Percentiles rank a stretch among this genome's conserved stretches.
phyloP scores from a whole-genome alignment of 2,797 vertebrate genomes.

The Danio kyathit region DNA sequence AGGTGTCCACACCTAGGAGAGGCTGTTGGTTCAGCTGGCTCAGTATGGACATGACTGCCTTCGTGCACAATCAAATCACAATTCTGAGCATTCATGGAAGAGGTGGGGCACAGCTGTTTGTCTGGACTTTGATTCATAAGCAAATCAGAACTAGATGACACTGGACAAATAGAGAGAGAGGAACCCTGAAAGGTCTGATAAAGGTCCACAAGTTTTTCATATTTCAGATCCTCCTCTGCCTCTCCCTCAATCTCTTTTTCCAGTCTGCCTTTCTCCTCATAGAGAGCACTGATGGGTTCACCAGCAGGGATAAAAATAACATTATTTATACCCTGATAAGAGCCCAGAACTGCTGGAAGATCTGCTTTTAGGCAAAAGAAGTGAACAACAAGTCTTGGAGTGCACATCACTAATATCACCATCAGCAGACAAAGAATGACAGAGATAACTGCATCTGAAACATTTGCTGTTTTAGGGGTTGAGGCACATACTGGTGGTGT shows the following conservation, averaged over 20 bases:
- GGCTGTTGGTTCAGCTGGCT: background rate
- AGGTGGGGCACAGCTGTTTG: background rate
- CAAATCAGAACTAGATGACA: background rate
- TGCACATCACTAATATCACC: background rate
- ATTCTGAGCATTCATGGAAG: background rate
- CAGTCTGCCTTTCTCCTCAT: background rate
- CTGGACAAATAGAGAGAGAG: background rate
- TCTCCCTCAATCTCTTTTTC: constrained; percentile 8
- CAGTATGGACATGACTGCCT: background rate
- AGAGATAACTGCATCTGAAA: background rate
- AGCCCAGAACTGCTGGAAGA: constrained; percentile 31
- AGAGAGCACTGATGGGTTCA: background rate
- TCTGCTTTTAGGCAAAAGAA: background rate
- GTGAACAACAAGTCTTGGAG: background rate
- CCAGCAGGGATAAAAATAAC: background rate
- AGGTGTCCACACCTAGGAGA: background rate
- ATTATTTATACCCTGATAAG: background rate
- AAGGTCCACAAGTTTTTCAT: background rate
- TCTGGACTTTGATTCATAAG: background rate
- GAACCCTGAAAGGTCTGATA: background rate
- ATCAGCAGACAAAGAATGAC: background rate
- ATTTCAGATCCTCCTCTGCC: background rate
- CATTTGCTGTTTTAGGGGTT: background rate
- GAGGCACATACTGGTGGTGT: background rate
- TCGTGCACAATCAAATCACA: background rate